These are phyloP conservation scores for Plotosus lineatus DNA, from an alignment of 2,113 vertebrate genomes.

Conservation along the genomic window DNA sequence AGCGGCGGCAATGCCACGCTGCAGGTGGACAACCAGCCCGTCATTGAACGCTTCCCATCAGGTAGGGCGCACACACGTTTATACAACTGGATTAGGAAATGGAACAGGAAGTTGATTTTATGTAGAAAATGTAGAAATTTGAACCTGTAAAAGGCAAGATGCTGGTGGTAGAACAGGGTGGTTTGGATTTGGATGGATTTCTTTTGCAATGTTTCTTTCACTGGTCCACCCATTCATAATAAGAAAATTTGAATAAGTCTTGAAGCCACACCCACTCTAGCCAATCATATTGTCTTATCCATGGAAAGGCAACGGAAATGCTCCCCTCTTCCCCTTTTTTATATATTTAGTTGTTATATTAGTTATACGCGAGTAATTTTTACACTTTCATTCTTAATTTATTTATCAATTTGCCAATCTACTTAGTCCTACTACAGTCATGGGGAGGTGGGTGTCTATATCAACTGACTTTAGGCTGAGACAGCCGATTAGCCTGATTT, in stretches of 20 bases:
- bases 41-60: conserved; percentile 92
- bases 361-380: too few species aligned
- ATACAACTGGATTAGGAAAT: background rate
- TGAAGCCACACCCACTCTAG: background rate
- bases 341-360: too few species aligned
- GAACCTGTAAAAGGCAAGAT: background rate
- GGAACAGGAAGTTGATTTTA: background rate
- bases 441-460: too few species aligned
- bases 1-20: conserved; percentile 92
- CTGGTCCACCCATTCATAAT: background rate
- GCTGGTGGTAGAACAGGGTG: background rate
- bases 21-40: conserved; percentile 93
- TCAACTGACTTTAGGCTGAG: too few species aligned
- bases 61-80: conserved; percentile 67
- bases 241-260: background rate
- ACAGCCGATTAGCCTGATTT: too few species aligned
- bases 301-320: too few species aligned
- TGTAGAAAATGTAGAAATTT: background rate
- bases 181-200: background rate
- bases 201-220: conserved; percentile 8
- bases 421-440: too few species aligned
- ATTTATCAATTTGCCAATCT: too few species aligned
- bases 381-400: too few species aligned
- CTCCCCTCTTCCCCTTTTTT: too few species aligned
- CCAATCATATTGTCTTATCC: background rate